Evolutionary conservation across 2,888 invertebrate species (phyloP), one percentile per base, ranked within the genome.

Genomic region (Epistrophe grossulariae): DNA sequence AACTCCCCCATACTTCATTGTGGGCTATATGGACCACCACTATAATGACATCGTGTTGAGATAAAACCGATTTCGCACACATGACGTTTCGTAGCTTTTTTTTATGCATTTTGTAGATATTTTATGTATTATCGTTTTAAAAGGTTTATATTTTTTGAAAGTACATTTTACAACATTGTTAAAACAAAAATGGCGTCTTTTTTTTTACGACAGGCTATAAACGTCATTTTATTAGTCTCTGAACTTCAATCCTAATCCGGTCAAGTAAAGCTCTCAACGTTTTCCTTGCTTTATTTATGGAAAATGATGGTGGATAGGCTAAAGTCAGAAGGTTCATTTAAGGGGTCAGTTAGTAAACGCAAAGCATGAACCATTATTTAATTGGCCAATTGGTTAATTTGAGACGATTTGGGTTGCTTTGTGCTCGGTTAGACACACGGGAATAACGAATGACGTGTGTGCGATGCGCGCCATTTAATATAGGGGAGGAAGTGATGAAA

Each of bases 371-470:
- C 10, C 59, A 72, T 76, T 64, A 72, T 77, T 83, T 87, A 87
- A 87, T 87, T 87, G 87, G 68, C 45, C 79, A 79, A 83, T 87
- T 76, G 76, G 83, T 76, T 87, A 68, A 87, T 87, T 83, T 79
- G 64, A 76, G 83, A 68, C 71, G 74, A 71, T 73, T 71, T 74
- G 50, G 62, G 38, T 48, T 68, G 50, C 50, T 19, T 68, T 70
- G 68, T 57, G 48, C 64, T 52, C 9, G 24, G 24, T 45, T 43
- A 60, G 55, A 43, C 71, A 64, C 35, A 60, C 17, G 40, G 57
- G 50, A 73, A 52, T 59, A 55, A 62, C 28, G 60, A 62, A 71
- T 79, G 59, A 79, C 70, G 60, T 70, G 68, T 68, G 66, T 24
- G 43, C 19, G 71, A 62, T 55, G 19, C 38, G 48, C 57, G n/a